phyloP scores from a whole-genome alignment of 2,797 vertebrate genomes.

The Buphagus erythrorhynchus region DNA sequence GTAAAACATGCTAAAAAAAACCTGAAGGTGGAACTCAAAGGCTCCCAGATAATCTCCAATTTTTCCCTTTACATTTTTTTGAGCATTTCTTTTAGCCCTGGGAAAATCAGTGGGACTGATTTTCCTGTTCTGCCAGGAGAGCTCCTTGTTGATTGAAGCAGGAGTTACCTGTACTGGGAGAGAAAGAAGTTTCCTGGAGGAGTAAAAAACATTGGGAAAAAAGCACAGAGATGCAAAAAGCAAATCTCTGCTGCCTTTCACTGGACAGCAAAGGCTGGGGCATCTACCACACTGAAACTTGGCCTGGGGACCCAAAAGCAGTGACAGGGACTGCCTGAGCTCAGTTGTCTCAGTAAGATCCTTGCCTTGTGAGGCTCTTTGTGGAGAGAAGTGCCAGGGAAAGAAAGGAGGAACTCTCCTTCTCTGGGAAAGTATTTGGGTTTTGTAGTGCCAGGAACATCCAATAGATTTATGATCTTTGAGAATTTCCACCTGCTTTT shows the following conservation, averaged over 20 bases:
- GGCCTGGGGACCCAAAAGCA: not conserved
- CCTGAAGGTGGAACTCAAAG: not conserved
- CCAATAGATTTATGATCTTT: not conserved
- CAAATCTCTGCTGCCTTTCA: not conserved
- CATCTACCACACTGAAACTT: not conserved
- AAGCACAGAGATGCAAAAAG: not conserved
- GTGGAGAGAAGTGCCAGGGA: not conserved
- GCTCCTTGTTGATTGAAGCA: not conserved
- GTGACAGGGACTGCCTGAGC: not conserved
- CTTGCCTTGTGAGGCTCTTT: not conserved
- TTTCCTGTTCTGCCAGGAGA: slow-evolving; percentile 33
- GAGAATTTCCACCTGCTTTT: not conserved
- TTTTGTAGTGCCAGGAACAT: not conserved
- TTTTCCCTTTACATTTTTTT: not conserved
- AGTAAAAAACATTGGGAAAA: not conserved
- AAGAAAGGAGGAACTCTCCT: not conserved
- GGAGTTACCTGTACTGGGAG: slow-evolving; percentile 6
- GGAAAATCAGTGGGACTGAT: not conserved
- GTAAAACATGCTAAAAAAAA: not conserved
- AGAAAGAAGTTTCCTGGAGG: not conserved
- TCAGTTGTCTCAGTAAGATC: not conserved
- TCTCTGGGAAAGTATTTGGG: slow-evolving; percentile 3
- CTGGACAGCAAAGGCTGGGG: not conserved
- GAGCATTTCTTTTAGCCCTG: not conserved
- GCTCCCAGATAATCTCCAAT: not conserved